Conservation (phyloP, 37 sponge, comb jelly and placozoan genomes). For the Axinella damicornis region DNA sequence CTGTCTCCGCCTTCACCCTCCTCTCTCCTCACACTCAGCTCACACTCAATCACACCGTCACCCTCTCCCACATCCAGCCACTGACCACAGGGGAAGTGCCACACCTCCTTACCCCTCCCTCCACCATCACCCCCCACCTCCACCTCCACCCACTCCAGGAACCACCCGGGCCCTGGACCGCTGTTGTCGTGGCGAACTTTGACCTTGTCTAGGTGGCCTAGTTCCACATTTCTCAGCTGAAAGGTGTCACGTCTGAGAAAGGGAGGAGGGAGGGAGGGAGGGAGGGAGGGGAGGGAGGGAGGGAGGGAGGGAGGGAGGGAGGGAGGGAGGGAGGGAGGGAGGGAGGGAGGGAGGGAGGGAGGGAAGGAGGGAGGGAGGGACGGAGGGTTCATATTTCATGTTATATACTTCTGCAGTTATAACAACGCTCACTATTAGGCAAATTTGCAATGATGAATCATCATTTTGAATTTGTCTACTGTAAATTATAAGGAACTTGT, state of each 20-base stretch:
- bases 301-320: too few species aligned
- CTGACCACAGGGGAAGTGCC: constrained; percentile 69
- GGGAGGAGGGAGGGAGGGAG: neutral
- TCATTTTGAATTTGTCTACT: too few species aligned
- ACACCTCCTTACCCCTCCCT: constrained; percentile 46
- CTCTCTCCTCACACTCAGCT: constrained; percentile 10
- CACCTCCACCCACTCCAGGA: constrained; percentile 73
- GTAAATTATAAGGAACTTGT: too few species aligned
- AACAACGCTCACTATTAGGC: too few species aligned
- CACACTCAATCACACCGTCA: constrained; percentile 60
- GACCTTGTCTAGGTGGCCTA: constrained; percentile 38
- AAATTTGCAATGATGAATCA: too few species aligned
- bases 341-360: too few species aligned
- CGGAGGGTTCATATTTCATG: too few species aligned
- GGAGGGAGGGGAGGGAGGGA: too few species aligned
- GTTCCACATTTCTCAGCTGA: constrained; percentile 4
- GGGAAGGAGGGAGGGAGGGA: too few species aligned
- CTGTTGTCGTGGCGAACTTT: constrained; percentile 80
- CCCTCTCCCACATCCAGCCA: constrained; percentile 86
- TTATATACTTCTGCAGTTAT: too few species aligned
- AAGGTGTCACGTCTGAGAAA: constrained; percentile 30
- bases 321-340: too few species aligned
- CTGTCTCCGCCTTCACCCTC: neutral
- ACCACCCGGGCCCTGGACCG: constrained; percentile 79
- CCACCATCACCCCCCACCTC: constrained; percentile 48